Conservation (phyloP, 2,113 vertebrate species). For the Psilopsiagon aymara region DNA sequence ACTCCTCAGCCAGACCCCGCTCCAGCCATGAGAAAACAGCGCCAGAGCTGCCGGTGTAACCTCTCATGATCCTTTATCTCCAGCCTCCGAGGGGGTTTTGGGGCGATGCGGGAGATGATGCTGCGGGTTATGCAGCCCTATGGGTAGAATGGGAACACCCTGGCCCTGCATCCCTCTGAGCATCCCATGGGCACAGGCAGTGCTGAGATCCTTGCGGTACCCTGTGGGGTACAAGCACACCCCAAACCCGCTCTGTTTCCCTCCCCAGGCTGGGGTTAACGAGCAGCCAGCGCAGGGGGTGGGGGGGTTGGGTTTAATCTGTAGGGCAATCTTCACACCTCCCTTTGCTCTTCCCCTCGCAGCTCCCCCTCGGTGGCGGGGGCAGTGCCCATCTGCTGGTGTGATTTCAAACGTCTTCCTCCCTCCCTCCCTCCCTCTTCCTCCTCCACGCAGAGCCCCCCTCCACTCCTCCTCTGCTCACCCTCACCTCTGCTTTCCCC, state of each 20-base stretch:
- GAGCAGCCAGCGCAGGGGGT: background rate
- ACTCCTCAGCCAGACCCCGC: background rate
- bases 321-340: constrained; percentile 48
- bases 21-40: background rate
- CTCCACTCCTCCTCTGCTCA: background rate
- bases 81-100: background rate
- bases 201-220: background rate
- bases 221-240: background rate
- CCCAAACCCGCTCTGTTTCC: background rate
- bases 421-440: background rate
- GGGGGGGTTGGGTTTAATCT: background rate
- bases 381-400: constrained; percentile 46
- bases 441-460: too few species aligned
- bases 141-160: background rate
- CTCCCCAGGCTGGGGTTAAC: background rate
- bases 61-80: fast-evolving
- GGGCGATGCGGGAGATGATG: background rate
- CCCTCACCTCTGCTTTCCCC: background rate
- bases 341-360: constrained; percentile 40
- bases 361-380: background rate
- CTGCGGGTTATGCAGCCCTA: fast-evolving
- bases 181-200: background rate
- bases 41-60: fast-evolving
- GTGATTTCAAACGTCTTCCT: background rate
- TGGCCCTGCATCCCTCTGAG: fast-evolving